phyloP scores from a whole-genome alignment of 2,113 vertebrate genomes.

The Bothrops jararaca region DNA sequence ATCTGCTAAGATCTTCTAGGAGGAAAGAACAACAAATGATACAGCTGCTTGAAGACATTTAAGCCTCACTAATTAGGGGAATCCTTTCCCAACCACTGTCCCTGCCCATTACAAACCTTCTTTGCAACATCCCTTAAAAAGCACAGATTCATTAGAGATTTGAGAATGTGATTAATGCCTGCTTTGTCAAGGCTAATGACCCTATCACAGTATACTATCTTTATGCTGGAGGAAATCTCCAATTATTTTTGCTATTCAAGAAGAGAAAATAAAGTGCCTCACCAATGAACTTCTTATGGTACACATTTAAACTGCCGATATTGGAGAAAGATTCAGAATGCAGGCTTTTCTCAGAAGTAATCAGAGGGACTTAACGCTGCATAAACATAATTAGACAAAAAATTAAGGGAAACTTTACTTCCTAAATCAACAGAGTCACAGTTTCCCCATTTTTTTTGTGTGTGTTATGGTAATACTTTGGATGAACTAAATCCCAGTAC shows the following conservation, averaged over 20 bases:
- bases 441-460: neutral
- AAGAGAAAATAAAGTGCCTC: constrained; percentile 37
- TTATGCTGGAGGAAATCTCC: constrained; percentile 32
- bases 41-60: constrained; percentile 67
- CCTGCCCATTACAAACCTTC: constrained; percentile 15
- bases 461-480: constrained; percentile 45
- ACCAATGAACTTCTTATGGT: constrained; percentile 50
- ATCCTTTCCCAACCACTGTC: constrained; percentile 53
- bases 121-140: constrained; percentile 24
- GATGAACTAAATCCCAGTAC: constrained; percentile 24
- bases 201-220: constrained; percentile 46
- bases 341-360: neutral
- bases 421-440: neutral
- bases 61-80: constrained; percentile 62
- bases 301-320: constrained; percentile 54
- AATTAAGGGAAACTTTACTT: constrained; percentile 43
- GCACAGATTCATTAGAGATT: constrained; percentile 50
- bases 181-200: constrained; percentile 34
- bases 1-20: constrained; percentile 82
- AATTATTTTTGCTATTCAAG: constrained; percentile 56
- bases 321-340: constrained; percentile 8
- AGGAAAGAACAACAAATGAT: constrained; percentile 70
- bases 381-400: constrained; percentile 19
- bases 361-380: neutral
- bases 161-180: constrained; percentile 52